Conservation (phyloP, 2,113 vertebrate genomes). For the Xiphorhynchus elegans region DNA sequence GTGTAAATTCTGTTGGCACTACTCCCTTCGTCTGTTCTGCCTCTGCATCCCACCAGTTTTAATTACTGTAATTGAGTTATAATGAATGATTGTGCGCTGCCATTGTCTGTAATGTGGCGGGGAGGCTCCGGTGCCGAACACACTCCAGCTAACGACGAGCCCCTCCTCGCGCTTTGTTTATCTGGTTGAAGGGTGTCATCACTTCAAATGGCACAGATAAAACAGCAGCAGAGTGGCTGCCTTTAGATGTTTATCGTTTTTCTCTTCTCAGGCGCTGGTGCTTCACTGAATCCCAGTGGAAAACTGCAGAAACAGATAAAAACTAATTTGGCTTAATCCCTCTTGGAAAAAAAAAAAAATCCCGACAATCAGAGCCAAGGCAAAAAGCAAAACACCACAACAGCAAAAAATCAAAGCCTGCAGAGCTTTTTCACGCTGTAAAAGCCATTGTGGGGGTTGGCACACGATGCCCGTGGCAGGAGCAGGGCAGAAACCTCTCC, state of each 20-base stretch:
- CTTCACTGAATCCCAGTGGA: neutral
- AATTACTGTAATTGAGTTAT: constrained; percentile 82
- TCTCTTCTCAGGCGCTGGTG: neutral
- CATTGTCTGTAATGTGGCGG: constrained; percentile 60
- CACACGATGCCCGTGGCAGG: rapidly evolving
- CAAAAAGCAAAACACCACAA: neutral
- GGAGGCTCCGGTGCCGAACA: constrained; percentile 1
- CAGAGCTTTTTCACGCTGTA: neutral
- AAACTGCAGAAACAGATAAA: neutral
- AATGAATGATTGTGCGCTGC: constrained; percentile 73
- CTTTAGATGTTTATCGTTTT: neutral
- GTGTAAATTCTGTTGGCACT: constrained; percentile 73
- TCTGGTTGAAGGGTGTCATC: constrained; percentile 13
- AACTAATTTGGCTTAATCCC: neutral
- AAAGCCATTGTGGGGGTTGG: neutral
- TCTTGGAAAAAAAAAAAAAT: neutral
- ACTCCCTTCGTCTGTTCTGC: constrained; percentile 67
- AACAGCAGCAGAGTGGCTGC: neutral
- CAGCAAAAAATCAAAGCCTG: neutral
- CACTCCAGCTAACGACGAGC: neutral
- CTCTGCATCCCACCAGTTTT: constrained; percentile 75
- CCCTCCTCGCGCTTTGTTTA: neutral
- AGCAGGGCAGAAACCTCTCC: neutral
- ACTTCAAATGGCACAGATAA: neutral
- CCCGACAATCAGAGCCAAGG: neutral